Evolutionary conservation across 1,140 invertebrate genomes (phyloP).

Genomic region (Monochamus saltuarius): DNA sequence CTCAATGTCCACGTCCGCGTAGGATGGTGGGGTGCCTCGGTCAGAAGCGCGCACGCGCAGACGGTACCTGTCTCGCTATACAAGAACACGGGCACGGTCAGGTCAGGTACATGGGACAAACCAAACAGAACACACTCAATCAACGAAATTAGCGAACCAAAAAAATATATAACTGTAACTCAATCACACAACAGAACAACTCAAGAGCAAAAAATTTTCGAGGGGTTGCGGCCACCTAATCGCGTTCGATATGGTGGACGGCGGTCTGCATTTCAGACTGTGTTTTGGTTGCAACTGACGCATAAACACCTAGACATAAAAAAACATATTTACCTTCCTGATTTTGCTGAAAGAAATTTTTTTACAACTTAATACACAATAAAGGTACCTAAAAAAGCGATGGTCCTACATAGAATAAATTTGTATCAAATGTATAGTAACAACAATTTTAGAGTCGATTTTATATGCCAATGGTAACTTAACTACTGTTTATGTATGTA

Average conservation of each 20-base stretch:
- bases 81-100: constrained; percentile 36
- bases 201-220: constrained; percentile 26
- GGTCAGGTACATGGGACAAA: constrained; percentile 50
- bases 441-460: too few relatives aligned
- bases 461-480: too few relatives aligned
- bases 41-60: constrained; percentile 91
- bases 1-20: constrained; percentile 92
- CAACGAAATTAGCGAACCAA: constrained; percentile 31
- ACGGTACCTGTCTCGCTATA: constrained; percentile 90
- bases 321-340: too few relatives aligned
- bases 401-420: too few relatives aligned
- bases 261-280: constrained; percentile 3
- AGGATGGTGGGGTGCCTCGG: constrained; percentile 82
- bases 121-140: constrained; percentile 44
- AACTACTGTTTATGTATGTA: too few relatives aligned
- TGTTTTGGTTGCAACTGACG: constrained; percentile 3
- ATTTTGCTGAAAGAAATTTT: too few relatives aligned
- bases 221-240: background rate
- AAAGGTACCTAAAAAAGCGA: too few relatives aligned
- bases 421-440: too few relatives aligned
- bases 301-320: too few relatives aligned
- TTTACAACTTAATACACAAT: too few relatives aligned
- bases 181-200: constrained; percentile 48
- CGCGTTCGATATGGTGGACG: background rate
- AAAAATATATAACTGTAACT: constrained; percentile 41